Base-by-base conservation (phyloP, 1,140 invertebrate species). In the Drosophila pandora region DNA sequence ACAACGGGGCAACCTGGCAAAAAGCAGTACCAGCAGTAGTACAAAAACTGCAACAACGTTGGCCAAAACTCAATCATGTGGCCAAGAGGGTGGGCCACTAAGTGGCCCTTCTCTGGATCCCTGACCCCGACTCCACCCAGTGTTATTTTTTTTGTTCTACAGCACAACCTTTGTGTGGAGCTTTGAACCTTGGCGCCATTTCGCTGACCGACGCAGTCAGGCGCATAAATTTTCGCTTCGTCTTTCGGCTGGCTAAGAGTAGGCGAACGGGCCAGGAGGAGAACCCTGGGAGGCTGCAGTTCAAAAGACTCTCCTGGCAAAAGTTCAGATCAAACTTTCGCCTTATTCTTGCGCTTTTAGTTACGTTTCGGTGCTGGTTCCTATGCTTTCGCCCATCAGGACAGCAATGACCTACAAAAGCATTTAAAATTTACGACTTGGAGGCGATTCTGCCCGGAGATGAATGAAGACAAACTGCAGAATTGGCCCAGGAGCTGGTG, bases 171-270 rank as follows among this genome's bases (percentile, higher is more conserved):
- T 58, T 62, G 63, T 49, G 53, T 43, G 45, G 65, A 65, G 65
- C 82, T 87, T 88, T 87, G 82, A 87, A 87, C 82, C 80, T 87
- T 87, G 83, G 82, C 79, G 83, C 79, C 83, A 88, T 75, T 74
- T 87, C 72, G 82, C 73, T 87, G 81, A 82, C 81, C 81, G 78
- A 30, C 48, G 49, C 64, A 85, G 61, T 45, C 52, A 49, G 64
- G 69, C 83, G 83, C 69, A 87, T 87, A 87, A 79, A 87, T 87
- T 87, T 88, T 12, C 34, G n/a, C 28, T 7, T 53, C 58, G 57
- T 53, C 56, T 61, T 67, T 32, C n/a, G 22, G 23, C 60, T 32
- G 12, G 23, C 12, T 23, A 45, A 48, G 23, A 59, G 34, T 10
- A 37, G 22, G 37, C 9, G 34, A 28, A 23, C 12, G 25, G 12